Evolutionary conservation across 2,113 vertebrate species (phyloP).

Genomic region (Benitochromis conjunctus): DNA sequence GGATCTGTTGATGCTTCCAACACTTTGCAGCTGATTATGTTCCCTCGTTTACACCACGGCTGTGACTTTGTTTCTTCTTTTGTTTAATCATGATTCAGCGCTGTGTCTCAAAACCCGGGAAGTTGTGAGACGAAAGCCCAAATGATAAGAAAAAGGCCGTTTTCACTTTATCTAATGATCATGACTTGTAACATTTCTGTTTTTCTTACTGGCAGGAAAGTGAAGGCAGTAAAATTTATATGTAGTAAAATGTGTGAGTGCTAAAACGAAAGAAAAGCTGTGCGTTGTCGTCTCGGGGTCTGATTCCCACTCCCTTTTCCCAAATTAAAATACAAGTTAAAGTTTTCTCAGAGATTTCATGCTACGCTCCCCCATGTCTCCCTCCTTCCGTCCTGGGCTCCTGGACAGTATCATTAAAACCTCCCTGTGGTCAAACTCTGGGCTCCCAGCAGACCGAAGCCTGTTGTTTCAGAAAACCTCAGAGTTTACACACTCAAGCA

Average conservation of each 20-base stretch:
- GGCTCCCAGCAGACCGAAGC: slow-evolving; percentile 23
- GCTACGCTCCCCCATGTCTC: neutral
- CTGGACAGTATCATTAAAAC: slow-evolving; percentile 47
- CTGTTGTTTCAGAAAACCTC: slow-evolving; percentile 43
- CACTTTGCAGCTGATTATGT: neutral
- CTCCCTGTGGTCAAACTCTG: slow-evolving; percentile 29
- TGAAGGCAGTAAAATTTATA: neutral
- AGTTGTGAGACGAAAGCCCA: neutral
- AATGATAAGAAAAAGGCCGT: neutral
- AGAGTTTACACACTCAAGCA: slow-evolving; percentile 31
- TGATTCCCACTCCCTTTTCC: neutral
- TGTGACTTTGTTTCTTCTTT: neutral
- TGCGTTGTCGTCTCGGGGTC: neutral
- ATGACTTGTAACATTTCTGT: neutral
- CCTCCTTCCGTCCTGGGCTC: neutral
- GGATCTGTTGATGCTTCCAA: neutral
- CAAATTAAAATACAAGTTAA: neutral
- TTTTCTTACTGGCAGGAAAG: neutral
- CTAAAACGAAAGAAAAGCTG: neutral
- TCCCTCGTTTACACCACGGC: neutral
- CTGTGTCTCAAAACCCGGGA: neutral
- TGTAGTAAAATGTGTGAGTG: rapidly evolving
- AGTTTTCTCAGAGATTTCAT: neutral
- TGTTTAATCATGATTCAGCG: neutral
- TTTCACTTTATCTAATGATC: neutral